Base-by-base conservation (phyloP, 2,888 invertebrate genomes). In the Molorchus minor region DNA sequence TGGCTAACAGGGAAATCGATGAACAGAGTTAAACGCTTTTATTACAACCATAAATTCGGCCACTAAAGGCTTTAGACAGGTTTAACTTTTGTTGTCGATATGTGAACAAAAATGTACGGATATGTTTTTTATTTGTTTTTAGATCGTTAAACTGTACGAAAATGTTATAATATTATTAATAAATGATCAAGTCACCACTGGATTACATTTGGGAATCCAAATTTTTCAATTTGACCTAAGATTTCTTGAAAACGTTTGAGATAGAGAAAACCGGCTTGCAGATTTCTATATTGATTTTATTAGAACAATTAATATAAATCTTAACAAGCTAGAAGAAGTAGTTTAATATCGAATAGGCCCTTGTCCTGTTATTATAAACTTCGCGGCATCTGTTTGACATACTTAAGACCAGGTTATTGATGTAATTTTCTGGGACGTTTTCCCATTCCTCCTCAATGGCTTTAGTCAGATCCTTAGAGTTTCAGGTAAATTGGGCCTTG, bases 21-120 rank as follows among this genome's bases (percentile, higher is more conserved):
- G 41, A 19, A 10, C 19, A 41, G n/a, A 19, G 19, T 41, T 36
- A 36, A 36, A 15, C 12, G 12, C 8, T 43, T 43, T 21, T 43
- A 43, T 43, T 21, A 25, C 41, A 41, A 20, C 25, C 20, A 43
- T 43, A 43, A 12, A 21, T 43, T 21, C 25, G 21, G 17, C 13
- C 13, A n/a, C n/a, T 17, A 43, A 13, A 43, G 13, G 2, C 15
- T 21, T 25, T 43, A 43, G 7, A 43, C 8, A n/a, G 15, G n/a
- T 12, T 43, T 43, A 21, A 43, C 2, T 25, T 43, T 25, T 13
- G 15, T 7, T 36, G 36, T n/a, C n/a, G n/a, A n/a, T n/a, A n/a
- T n/a, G n/a, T n/a, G n/a, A n/a, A n/a, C n/a, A n/a, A n/a, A n/a
- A n/a, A n/a, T n/a, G n/a, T n/a, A n/a, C n/a, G n/a, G n/a, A n/a